Conservation (phyloP, 2,888 invertebrate genomes). For the Rotaria macrura region DNA sequence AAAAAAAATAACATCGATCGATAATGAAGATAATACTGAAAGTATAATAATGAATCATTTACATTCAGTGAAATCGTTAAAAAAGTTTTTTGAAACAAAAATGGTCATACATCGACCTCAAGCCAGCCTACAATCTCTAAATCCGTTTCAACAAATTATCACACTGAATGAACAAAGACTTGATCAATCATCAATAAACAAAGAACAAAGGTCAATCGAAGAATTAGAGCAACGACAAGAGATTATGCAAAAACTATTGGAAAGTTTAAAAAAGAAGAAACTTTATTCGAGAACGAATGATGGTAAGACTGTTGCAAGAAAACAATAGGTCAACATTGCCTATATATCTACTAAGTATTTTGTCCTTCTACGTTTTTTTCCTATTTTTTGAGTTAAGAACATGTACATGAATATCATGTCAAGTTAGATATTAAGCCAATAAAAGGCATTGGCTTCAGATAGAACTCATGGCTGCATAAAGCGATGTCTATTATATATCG, state of each 20-base stretch:
- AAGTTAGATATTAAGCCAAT: too few species aligned
- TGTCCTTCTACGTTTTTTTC: too few species aligned
- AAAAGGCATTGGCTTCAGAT: too few species aligned
- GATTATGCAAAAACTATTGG: neutral
- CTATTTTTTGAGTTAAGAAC: too few species aligned
- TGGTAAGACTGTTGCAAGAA: neutral
- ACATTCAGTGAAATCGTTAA: constrained; percentile 33
- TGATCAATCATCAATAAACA: neutral
- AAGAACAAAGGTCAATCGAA: neutral
- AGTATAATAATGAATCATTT: constrained; percentile 27
- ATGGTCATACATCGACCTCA: neutral
- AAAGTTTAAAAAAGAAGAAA: neutral
- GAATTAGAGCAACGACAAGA: neutral
- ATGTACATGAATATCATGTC: too few species aligned
- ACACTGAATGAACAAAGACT: neutral
- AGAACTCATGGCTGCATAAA: too few species aligned
- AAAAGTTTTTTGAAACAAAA: constrained; percentile 30
- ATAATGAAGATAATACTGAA: neutral
- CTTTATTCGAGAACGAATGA: neutral
- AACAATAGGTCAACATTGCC: too few species aligned
- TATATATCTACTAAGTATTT: too few species aligned
- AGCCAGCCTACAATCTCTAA: neutral
- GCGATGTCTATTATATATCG: too few species aligned
- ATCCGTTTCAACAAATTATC: neutral
- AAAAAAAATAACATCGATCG: neutral